Conservation (phyloP, 1,140 invertebrate species). For the Calliphora vicina region DNA sequence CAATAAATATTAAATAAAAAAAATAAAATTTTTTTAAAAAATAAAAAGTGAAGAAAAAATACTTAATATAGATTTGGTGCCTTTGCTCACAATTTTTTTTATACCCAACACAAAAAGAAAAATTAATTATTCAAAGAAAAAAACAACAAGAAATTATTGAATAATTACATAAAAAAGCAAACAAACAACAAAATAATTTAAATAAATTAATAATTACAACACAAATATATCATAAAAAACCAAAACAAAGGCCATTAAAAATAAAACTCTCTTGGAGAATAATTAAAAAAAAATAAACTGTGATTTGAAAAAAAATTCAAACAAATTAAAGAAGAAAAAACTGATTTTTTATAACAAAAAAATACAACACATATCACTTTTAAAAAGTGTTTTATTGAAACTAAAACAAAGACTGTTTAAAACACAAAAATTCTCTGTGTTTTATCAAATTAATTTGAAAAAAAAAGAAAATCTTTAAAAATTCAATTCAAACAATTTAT, state of each 20-base stretch:
- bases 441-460: conserved; percentile 2
- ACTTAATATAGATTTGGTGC: conserved; percentile 13
- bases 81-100: conserved; percentile 19
- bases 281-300: conserved; percentile 16
- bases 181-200: background rate
- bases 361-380: conserved; percentile 20
- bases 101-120: background rate
- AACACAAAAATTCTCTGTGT: background rate
- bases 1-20: conserved; percentile 17
- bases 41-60: background rate
- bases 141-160: background rate
- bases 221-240: background rate
- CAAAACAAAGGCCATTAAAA: background rate
- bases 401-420: conserved; percentile 14
- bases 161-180: background rate
- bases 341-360: background rate
- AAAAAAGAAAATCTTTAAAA: background rate
- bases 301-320: conserved; percentile 24
- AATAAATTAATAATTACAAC: background rate
- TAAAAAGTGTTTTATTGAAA: conserved; percentile 22
- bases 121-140: background rate
- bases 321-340: background rate
- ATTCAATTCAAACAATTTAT: conserved; percentile 32
- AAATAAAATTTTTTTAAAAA: conserved; percentile 11
- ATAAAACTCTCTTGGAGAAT: too few relatives aligned